These are phyloP conservation scores for Noturus placidus DNA, from an alignment of 2,113 vertebrate species.

Conservation along the genomic window DNA sequence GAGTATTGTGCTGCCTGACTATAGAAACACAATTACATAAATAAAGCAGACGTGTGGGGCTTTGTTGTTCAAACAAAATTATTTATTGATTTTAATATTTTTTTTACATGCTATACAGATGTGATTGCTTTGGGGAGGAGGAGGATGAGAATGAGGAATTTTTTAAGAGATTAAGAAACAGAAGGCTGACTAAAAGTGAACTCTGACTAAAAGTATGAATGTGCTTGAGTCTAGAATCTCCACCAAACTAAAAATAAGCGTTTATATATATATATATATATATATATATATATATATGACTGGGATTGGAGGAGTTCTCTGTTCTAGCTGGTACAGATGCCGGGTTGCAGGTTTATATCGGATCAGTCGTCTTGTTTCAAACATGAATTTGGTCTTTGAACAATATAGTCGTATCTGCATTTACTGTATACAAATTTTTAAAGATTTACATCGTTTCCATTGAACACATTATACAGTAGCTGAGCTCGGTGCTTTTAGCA, in stretches of 20 bases:
- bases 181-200: neutral
- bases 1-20: neutral
- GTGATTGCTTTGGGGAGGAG: neutral
- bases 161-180: neutral
- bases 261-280: too few relatives aligned
- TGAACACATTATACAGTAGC: neutral
- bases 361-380: neutral
- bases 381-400: neutral
- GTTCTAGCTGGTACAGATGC: neutral
- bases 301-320: neutral
- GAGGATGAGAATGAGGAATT: neutral
- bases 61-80: conserved; percentile 8
- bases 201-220: neutral
- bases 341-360: neutral
- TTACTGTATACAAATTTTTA: conserved; percentile 20
- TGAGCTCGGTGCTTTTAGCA: neutral
- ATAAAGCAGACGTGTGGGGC: neutral
- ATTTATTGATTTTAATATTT: conserved; percentile 47
- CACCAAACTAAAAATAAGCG: neutral
- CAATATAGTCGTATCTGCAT: neutral
- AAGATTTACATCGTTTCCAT: neutral
- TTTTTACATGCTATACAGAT: conserved; percentile 47
- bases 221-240: neutral
- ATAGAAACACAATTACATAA: neutral
- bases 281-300: neutral